Base-by-base conservation (phyloP, 2,797 vertebrate genomes). In the Lophotriccus pileatus region DNA sequence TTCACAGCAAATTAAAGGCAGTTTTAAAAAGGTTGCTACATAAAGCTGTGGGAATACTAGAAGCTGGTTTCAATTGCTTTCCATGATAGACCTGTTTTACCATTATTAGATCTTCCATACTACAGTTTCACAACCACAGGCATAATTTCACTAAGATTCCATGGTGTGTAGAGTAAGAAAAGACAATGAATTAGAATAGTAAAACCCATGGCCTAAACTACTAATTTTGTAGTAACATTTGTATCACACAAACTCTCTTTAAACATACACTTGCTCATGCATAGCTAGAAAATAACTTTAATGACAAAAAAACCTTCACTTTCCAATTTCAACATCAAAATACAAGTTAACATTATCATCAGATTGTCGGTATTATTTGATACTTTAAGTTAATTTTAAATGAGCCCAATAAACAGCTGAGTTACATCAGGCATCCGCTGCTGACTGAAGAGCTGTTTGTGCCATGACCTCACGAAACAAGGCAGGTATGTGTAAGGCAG, bases 231-330 rank as follows among this genome's bases (percentile, higher is more conserved):
- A 67, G 36, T 52, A 87, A 73, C 23, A 70, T 24, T 47, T 37
- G 18, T 52, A 69, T 69, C 55, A 30, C 9, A 47, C 20, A 50
- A 56, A 62, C 43, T 72, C 37, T 69, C 14, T 55, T 37, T 44
- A 81, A 81, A 55, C 8, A 56, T 52, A 32, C 18, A 75, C 8
- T 25, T 69, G 23, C 4, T 41, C 11, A 23, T 3, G 10, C 9
- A 50, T 14, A 36, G 28, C 32, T 49, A 76, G 28, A 52, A 92
- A 79, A 52, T 34, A 43, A 58, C 27, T 90, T 62, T 2, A 59
- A 49, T 9, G 11, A 63, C 14, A 3, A 30, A 79, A 67, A 41
- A 5, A 0, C 0, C 1, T 9, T 50, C 15, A n/a, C 8, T 84
- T 87, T 41, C 28, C 20, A 84, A 10, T n/a, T 82, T 84, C 43